Evolutionary conservation across 2,113 vertebrate species (phyloP).

Genomic region (Brachirus orientalis): DNA sequence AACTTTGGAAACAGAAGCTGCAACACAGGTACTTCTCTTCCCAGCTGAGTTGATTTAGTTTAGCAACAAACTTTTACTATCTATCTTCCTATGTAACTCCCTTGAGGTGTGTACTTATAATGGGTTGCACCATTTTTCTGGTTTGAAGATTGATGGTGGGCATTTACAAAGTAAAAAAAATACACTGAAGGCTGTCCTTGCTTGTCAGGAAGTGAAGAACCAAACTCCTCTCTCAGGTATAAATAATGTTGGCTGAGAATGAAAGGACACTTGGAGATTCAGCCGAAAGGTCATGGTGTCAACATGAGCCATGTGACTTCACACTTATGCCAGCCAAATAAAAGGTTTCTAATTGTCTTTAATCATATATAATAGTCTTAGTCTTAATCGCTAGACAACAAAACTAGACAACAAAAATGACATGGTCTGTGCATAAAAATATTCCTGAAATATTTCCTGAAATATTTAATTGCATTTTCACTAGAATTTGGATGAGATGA

Average conservation of each 20-base stretch:
- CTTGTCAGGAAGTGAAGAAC: slow-evolving; percentile 27
- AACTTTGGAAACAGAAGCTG: slow-evolving; percentile 12
- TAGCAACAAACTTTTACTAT: slow-evolving; percentile 21
- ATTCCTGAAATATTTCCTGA: background rate
- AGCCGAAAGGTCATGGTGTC: slow-evolving; percentile 2
- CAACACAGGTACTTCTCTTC: slow-evolving; percentile 4
- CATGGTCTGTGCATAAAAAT: too few species aligned
- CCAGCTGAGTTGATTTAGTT: slow-evolving; percentile 28
- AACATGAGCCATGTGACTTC: background rate
- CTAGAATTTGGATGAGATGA: background rate
- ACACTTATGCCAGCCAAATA: background rate
- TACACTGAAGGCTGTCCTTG: slow-evolving; percentile 27
- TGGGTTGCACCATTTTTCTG: slow-evolving; percentile 34
- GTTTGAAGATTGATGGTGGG: slow-evolving; percentile 48
- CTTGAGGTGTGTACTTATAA: slow-evolving; percentile 30
- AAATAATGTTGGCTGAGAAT: slow-evolving; percentile 11
- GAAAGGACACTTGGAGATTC: slow-evolving; percentile 8
- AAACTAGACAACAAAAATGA: too few species aligned
- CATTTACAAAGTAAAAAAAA: slow-evolving; percentile 22
- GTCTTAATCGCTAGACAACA: too few species aligned
- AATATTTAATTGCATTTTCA: background rate
- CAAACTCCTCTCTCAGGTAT: slow-evolving; percentile 10
- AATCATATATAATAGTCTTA: background rate
- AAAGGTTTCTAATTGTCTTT: background rate
- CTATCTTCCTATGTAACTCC: slow-evolving; percentile 21